These are phyloP conservation scores for Cyrtonyx montezumae DNA, from an alignment of 2,113 vertebrate genomes.

Conservation along the genomic window DNA sequence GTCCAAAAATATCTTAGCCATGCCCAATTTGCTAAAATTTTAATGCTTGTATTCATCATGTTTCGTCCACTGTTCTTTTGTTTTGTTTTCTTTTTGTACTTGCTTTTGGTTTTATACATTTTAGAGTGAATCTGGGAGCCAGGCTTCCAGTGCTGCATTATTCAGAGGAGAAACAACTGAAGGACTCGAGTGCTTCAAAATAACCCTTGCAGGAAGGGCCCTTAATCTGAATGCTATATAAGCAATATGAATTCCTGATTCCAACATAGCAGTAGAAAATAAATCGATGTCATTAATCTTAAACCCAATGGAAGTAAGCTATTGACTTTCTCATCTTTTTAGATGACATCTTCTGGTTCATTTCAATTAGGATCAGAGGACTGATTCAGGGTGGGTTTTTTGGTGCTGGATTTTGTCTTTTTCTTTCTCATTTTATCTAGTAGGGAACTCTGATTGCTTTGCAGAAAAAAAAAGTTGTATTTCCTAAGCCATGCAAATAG, in stretches of 20 bases:
- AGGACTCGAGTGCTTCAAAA: not conserved
- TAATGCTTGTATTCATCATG: rapidly evolving
- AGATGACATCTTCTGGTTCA: not conserved
- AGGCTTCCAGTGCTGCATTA: not conserved
- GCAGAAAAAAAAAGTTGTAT: not conserved
- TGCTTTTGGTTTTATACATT: not conserved
- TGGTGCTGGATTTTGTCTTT: not conserved
- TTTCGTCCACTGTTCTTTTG: not conserved
- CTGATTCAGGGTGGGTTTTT: not conserved
- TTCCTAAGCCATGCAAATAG: not conserved
- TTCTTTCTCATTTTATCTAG: not conserved
- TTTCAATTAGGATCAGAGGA: not conserved
- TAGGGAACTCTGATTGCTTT: not conserved
- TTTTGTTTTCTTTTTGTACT: not conserved
- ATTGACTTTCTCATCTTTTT: not conserved
- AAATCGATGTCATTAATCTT: not conserved
- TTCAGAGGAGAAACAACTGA: not conserved
- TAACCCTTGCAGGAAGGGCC: not conserved
- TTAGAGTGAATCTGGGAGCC: not conserved
- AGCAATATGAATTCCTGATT: not conserved
- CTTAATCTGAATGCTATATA: not conserved
- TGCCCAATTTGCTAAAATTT: not conserved
- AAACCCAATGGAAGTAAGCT: not conserved
- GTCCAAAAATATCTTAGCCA: not conserved
- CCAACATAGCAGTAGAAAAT: not conserved